These are phyloP conservation scores for Conistra vaccinii DNA, from an alignment of 2,888 invertebrate genomes.

Conservation along the genomic window DNA sequence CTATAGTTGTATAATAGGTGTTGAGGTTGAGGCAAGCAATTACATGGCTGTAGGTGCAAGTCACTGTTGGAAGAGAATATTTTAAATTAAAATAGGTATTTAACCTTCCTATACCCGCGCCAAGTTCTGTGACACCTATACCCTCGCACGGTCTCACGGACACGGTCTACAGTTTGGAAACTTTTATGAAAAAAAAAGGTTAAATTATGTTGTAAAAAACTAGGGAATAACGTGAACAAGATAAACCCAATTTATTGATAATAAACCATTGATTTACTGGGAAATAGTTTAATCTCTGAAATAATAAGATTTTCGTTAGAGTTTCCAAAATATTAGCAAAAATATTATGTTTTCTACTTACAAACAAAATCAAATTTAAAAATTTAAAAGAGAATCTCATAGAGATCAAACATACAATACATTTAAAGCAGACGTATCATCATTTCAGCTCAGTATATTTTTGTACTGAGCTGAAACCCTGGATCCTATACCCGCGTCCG, in stretches of 20 bases:
- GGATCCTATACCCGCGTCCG: no score
- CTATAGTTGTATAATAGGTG: constrained; percentile 12
- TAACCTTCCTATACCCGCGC: no score
- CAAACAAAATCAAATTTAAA: no score
- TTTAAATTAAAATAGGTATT: background rate
- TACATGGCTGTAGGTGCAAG: background rate
- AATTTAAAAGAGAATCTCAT: no score
- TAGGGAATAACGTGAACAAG: background rate
- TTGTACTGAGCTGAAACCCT: no score
- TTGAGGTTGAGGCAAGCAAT: constrained; percentile 11
- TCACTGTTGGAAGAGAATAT: background rate
- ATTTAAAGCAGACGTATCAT: no score
- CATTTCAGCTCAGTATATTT: no score
- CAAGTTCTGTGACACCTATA: no score
- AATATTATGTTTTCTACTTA: background rate
- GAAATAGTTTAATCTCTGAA: background rate
- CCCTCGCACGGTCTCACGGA: no score
- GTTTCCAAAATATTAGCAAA: background rate
- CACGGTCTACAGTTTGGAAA: no score
- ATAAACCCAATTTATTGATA: background rate
- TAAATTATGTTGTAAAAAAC: background rate
- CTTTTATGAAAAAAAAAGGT: background rate
- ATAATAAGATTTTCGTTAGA: background rate
- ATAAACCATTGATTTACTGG: background rate
- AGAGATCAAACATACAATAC: no score